Base-by-base conservation (phyloP, 2,113 vertebrate species). In the Bubo bubo region DNA sequence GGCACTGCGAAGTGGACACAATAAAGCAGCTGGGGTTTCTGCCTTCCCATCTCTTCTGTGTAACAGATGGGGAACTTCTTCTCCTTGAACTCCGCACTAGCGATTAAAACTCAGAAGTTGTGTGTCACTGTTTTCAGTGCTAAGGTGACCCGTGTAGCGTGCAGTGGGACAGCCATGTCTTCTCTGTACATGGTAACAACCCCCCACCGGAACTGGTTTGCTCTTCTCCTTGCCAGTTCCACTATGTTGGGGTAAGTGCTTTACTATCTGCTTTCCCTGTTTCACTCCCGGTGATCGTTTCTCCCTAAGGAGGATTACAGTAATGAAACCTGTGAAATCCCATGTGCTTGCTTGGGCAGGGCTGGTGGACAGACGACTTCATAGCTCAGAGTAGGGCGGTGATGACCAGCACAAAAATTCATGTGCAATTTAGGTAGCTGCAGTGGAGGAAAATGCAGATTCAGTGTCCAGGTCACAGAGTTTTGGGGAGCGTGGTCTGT, bases 381-480 rank as follows among this genome's bases (percentile, higher is more conserved):
- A 0, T 2, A 8, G 10, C 53, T 30, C 24, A 0, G 0, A 12
- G 4, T 2, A 4, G 22, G n/a, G 37, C 0, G 4, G 14, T 41
- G 59, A 24, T 3, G 8, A 14, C 10, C 28, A 43, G 83, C 62
- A 3, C 26, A 9, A 14, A 14, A 45, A 21, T 3, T 45, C 4
- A 8, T 1, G 58, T 3, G 49, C 5, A 0, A 0, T 6, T 23
- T 2, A 3, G 59, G 71, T 41, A n/a, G 47, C 52, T 66, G 79
- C 49, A 5, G 52, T 0, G 63, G 63, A 22, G 27, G 68, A 47
- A 79, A 7, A 18, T 8, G 14, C 22, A 30, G 45, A 3, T 52
- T 26, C 49, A 7, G 0, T 32, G n/a, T 18, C 45, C 10, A 0
- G 1, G 52, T 64, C 15, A 2, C 2, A 2, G 70, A 14, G 8